These are phyloP conservation scores for Epinephelus lanceolatus DNA, from an alignment of 2,113 vertebrate genomes.

Conservation along the genomic window DNA sequence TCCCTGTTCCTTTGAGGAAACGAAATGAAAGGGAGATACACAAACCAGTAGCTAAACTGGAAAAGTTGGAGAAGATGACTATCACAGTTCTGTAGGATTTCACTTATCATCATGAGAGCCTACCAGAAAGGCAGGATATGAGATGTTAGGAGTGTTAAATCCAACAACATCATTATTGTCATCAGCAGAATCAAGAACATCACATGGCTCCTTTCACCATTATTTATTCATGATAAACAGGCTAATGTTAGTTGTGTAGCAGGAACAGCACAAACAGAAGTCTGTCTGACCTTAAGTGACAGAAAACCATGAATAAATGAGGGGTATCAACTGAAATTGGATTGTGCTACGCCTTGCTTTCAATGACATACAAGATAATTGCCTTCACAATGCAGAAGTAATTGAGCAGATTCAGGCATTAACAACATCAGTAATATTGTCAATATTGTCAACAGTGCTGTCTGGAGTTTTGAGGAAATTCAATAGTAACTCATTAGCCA, in stretches of 20 bases:
- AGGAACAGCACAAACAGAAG: slow-evolving; percentile 20
- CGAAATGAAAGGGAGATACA: not conserved
- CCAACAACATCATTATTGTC: slow-evolving; percentile 18
- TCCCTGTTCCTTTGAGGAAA: not conserved
- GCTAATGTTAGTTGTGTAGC: slow-evolving; percentile 30
- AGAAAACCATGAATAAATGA: slow-evolving; percentile 37
- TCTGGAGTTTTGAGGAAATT: slow-evolving; percentile 40
- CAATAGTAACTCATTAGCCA: slow-evolving; percentile 39
- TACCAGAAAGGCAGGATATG: not conserved
- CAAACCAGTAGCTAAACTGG: not conserved
- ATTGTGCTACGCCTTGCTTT: slow-evolving; percentile 30
- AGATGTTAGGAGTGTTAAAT: slow-evolving; percentile 24
- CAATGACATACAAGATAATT: slow-evolving; percentile 40
- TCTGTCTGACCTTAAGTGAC: slow-evolving; percentile 53
- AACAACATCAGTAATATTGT: slow-evolving; percentile 46
- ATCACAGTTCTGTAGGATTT: not conserved
- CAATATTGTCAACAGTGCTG: slow-evolving; percentile 32
- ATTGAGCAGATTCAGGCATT: slow-evolving; percentile 56
- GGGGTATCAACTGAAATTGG: slow-evolving; percentile 35
- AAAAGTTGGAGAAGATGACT: not conserved
- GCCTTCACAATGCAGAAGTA: slow-evolving; percentile 32
- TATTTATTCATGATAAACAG: slow-evolving; percentile 23
- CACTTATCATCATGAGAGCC: not conserved
- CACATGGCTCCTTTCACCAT: slow-evolving; percentile 30
- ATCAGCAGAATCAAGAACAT: slow-evolving; percentile 33